Evolutionary conservation across 2,888 invertebrate species (phyloP), one percentile per base, ranked within the genome.

Genomic region (Neoascia interrupta): DNA sequence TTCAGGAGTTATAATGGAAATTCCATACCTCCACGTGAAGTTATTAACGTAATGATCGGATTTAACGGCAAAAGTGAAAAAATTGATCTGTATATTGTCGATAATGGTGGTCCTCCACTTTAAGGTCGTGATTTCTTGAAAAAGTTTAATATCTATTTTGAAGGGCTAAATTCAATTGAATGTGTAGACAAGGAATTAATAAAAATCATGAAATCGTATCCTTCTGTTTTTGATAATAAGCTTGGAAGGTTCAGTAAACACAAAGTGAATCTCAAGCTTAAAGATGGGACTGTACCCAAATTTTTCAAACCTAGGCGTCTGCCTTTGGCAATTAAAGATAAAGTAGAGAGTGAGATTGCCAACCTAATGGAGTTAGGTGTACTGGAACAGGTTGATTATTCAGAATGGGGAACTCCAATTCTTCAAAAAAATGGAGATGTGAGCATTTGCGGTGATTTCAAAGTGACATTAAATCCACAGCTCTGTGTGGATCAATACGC

Each of bases 341-440:
- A 19, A 15, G 56, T 47, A 1, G 47, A 58, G 45, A 36, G 23
- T 4, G 75, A 69, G 41, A 45, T 61, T 3, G 45, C 45, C 0
- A 51, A 64, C 4, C 51, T 81, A 6, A 76, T 79, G 1, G 31
- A 31, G 11, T 13, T 68, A 5, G 28, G 21, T 16, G 58, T 82
- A 3, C 58, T 82, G 16, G 31, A 70, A 18, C 79, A 64, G 5
- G 81, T 81, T 5, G 37, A 79, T 4, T 72, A 39, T 34, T 58
- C 49, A 16, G 70, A 81, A 8, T 86, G 85, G 85, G 86, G 81
- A 6, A 85, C 85, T 6, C 86, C 87, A 0, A 83, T 88, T 3
- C 87, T 87, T 0, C 84, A 85, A 1, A 86, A n/a, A n/a, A n/a
- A n/a, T 66, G 85, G 85, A n/a, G 39, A 53, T n/a, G 56, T 82